These are phyloP conservation scores for Tapirus indicus DNA, from an alignment of 2,797 vertebrate genomes.

Conservation along the genomic window DNA sequence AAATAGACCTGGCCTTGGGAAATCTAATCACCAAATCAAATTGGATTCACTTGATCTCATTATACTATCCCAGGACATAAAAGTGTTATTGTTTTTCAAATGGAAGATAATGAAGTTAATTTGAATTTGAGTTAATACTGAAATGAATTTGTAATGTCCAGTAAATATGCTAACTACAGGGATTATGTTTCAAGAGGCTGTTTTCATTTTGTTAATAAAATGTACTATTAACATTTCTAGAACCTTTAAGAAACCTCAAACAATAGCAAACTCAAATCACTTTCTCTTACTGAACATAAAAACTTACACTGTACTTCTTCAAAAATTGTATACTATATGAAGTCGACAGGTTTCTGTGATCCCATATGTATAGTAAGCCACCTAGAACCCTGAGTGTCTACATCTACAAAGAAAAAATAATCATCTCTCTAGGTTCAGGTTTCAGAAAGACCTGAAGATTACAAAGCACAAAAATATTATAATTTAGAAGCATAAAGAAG, in stretches of 20 bases:
- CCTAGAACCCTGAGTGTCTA: background rate
- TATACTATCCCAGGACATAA: slow-evolving; percentile 58
- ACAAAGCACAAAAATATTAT: background rate
- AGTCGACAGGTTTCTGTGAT: background rate
- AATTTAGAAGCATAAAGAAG: background rate
- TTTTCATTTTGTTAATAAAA: slow-evolving; percentile 70
- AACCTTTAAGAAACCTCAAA: slow-evolving; percentile 43
- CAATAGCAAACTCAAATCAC: slow-evolving; percentile 19
- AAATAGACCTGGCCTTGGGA: slow-evolving; percentile 29
- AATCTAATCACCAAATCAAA: slow-evolving; percentile 62
- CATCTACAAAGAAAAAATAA: background rate
- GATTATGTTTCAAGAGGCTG: slow-evolving; percentile 28
- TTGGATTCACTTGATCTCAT: slow-evolving; percentile 56
- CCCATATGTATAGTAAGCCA: background rate
- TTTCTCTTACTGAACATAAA: background rate
- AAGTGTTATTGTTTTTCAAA: slow-evolving; percentile 65
- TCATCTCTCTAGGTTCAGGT: background rate
- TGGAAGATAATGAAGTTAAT: slow-evolving; percentile 68
- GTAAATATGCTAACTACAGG: slow-evolving; percentile 55
- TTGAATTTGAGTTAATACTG: slow-evolving; percentile 71
- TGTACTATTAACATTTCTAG: slow-evolving; percentile 50
- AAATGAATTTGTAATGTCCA: slow-evolving; percentile 65
- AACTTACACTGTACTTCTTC: background rate
- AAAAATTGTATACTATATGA: background rate
- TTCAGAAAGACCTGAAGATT: background rate